Percentiles rank a stretch among this genome's conserved stretches.
These are phyloP conservation scores for Eptesicus fuscus DNA, from an alignment of 2,113 vertebrate genomes.

Conservation along the genomic window DNA sequence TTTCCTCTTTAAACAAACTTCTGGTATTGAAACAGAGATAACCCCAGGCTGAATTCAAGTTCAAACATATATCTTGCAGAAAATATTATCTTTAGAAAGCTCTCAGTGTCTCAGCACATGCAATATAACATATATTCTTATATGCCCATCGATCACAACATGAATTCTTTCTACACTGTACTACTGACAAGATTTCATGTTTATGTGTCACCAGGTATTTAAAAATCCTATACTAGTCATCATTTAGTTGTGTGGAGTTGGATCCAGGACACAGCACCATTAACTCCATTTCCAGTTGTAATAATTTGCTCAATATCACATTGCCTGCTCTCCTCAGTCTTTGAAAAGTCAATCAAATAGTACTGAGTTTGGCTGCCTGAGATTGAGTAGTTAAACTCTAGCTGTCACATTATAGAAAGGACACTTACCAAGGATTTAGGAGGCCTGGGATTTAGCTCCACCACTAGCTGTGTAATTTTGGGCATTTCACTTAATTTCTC, in stretches of 20 bases:
- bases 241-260: neutral
- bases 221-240: constrained; percentile 21
- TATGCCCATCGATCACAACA: constrained; percentile 12
- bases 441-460: neutral
- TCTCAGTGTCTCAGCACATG: neutral
- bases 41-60: constrained; percentile 28
- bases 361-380: neutral
- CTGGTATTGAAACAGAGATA: constrained; percentile 42
- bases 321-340: neutral
- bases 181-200: neutral
- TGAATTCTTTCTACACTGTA: neutral
- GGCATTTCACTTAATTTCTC: constrained; percentile 16
- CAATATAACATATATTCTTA: neutral
- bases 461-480: neutral
- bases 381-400: neutral
- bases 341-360: constrained; percentile 24
- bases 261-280: constrained; percentile 5
- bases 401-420: neutral
- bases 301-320: constrained; percentile 13
- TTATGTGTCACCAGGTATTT: constrained; percentile 52
- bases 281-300: constrained; percentile 28
- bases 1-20: constrained; percentile 48
- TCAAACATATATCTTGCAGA: constrained; percentile 36
- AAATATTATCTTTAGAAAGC: constrained; percentile 54
- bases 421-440: neutral